Conservation (phyloP, 2,888 invertebrate species). For the Eupithecia abbreviata region DNA sequence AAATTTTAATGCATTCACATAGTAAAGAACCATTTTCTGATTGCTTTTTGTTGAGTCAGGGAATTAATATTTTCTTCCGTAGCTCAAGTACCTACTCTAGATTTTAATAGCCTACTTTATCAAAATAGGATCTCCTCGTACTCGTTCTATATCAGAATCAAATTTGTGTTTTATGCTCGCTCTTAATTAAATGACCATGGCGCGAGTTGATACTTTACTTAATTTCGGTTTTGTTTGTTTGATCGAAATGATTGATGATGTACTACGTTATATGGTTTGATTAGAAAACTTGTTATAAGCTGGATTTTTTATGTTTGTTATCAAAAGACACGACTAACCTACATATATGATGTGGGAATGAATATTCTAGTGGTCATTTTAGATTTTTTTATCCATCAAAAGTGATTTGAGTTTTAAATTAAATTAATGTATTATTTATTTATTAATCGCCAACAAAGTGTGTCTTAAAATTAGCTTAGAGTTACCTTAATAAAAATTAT, state of each 20-base stretch:
- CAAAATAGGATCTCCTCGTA: background rate
- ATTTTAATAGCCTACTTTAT: background rate
- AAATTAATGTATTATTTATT: too few relatives aligned
- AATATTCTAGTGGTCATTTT: too few relatives aligned
- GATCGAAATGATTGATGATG: background rate
- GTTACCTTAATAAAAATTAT: too few relatives aligned
- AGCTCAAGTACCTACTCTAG: background rate
- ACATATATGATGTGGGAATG: too few relatives aligned
- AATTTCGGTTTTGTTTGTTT: conserved; percentile 5
- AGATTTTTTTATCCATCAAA: too few relatives aligned
- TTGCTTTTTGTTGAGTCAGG: background rate
- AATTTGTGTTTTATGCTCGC: background rate
- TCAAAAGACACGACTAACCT: too few relatives aligned
- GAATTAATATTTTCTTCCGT: background rate
- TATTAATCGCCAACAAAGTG: too few relatives aligned
- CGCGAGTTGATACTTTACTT: background rate
- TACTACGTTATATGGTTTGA: background rate
- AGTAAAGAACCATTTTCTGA: background rate
- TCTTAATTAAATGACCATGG: background rate
- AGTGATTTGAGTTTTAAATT: too few relatives aligned
- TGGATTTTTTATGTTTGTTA: background rate
- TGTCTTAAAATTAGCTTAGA: too few relatives aligned
- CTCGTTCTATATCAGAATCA: background rate
- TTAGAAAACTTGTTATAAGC: background rate
- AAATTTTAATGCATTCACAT: background rate